Conservation (phyloP, 1,140 invertebrate species). For the Drosophila ironensis region DNA sequence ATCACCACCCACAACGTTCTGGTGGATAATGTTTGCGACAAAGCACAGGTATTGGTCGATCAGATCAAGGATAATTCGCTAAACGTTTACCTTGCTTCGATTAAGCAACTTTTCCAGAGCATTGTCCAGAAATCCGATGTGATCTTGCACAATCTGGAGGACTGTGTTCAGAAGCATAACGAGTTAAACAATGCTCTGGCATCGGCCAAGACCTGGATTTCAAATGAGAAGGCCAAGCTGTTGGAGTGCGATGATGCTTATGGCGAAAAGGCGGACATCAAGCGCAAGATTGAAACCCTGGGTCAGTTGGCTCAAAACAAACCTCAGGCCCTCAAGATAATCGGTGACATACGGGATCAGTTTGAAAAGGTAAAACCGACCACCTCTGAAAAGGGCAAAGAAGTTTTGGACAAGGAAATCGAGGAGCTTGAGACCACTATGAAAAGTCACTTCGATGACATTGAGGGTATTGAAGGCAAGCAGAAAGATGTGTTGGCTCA, state of each 20-base stretch:
- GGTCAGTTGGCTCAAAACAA: constrained; percentile 87
- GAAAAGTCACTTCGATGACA: constrained; percentile 86
- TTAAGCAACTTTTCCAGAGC: constrained; percentile 93
- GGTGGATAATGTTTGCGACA: constrained; percentile 95
- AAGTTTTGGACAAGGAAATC: constrained; percentile 89
- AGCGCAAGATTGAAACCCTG: constrained; percentile 87
- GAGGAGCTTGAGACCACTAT: constrained; percentile 86
- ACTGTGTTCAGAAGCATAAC: constrained; percentile 93
- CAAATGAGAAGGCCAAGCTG: constrained; percentile 89
- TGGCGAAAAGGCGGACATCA: constrained; percentile 91
- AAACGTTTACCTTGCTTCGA: constrained; percentile 93
- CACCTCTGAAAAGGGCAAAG: constrained; percentile 90
- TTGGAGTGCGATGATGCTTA: constrained; percentile 89
- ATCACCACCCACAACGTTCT: constrained; percentile 95
- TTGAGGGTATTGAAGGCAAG: constrained; percentile 86
- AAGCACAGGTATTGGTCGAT: constrained; percentile 93
- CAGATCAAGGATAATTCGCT: constrained; percentile 94
- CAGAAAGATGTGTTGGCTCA: constrained; percentile 89
- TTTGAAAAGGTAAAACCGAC: constrained; percentile 88
- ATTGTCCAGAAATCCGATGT: constrained; percentile 94
- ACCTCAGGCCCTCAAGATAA: constrained; percentile 87
- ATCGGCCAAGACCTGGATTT: constrained; percentile 90
- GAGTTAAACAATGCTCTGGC: constrained; percentile 88
- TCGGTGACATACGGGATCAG: constrained; percentile 87
- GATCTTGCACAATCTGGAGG: constrained; percentile 91